Evolutionary conservation across 2,113 vertebrate genomes (phyloP).

Genomic region (Ia io): DNA sequence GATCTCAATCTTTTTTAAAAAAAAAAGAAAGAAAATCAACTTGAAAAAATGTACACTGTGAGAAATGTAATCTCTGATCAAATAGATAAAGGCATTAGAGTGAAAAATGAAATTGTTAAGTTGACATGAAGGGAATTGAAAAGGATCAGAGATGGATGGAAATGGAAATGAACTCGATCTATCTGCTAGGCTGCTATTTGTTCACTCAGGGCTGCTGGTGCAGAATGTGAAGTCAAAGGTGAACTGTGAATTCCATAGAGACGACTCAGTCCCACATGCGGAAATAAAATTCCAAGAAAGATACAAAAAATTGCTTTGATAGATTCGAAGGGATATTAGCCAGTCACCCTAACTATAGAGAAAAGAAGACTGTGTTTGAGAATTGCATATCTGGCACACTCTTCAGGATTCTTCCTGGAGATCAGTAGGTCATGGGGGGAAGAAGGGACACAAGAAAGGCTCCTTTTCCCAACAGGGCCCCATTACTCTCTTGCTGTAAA

Average conservation of each 20-base stretch:
- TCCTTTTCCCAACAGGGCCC: not conserved
- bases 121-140: slow-evolving; percentile 51
- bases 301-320: slow-evolving; percentile 60
- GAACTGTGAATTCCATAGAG: slow-evolving; percentile 36
- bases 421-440: slow-evolving; percentile 31
- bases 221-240: slow-evolving; percentile 64
- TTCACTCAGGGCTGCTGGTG: slow-evolving; percentile 15
- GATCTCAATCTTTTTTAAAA: not conserved
- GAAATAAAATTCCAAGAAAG: slow-evolving; percentile 62
- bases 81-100: slow-evolving; percentile 45
- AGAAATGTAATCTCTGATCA: slow-evolving; percentile 50
- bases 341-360: slow-evolving; percentile 5
- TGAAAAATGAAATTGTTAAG: slow-evolving; percentile 57
- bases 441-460: not conserved
- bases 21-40: not conserved
- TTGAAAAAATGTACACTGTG: not conserved
- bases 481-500: slow-evolving; percentile 45
- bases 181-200: not conserved
- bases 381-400: slow-evolving; percentile 28
- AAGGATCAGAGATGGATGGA: slow-evolving; percentile 22
- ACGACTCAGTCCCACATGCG: slow-evolving; percentile 51
- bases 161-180: slow-evolving; percentile 10
- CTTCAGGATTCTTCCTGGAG: not conserved
- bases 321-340: slow-evolving; percentile 52
- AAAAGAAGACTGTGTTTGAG: not conserved